Conservation (phyloP, 2,888 invertebrate species). For the Yponomeuta sedellus region DNA sequence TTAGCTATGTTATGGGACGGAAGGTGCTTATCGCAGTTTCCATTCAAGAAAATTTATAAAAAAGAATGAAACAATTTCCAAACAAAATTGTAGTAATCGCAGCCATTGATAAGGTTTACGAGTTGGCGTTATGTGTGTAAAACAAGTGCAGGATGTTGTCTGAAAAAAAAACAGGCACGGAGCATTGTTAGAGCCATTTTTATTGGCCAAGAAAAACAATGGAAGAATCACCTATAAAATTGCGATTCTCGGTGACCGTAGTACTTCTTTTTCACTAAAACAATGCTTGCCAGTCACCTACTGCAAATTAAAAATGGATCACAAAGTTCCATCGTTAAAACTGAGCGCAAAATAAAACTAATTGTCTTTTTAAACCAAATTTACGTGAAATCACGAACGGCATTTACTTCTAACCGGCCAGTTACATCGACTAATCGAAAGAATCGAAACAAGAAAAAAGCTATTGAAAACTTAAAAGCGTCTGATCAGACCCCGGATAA, state of each 20-base stretch:
- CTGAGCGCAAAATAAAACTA: not conserved
- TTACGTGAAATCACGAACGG: not conserved
- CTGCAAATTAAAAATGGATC: constrained; percentile 35
- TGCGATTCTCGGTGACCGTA: constrained; percentile 33
- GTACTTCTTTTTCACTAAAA: constrained; percentile 46
- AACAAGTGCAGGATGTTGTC: constrained; percentile 54
- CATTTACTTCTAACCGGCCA: not conserved
- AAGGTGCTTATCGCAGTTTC: not conserved
- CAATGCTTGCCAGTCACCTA: constrained; percentile 34
- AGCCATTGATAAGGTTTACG: not conserved
- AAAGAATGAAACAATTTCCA: not conserved
- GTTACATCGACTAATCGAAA: not conserved
- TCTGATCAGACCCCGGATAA: not conserved
- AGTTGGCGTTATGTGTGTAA: constrained; percentile 28
- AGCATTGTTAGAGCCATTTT: constrained; percentile 42
- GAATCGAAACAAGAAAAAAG: not conserved
- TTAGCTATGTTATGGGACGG: not conserved
- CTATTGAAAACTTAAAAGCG: not conserved
- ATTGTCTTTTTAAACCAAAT: not conserved
- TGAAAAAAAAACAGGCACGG: constrained; percentile 41
- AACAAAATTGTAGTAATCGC: not conserved
- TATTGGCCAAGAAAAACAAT: constrained; percentile 60
- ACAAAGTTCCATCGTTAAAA: not conserved
- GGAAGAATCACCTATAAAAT: constrained; percentile 56
- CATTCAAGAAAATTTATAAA: not conserved